Conservation (phyloP, 2,113 vertebrate species). For the Zingel zingel region DNA sequence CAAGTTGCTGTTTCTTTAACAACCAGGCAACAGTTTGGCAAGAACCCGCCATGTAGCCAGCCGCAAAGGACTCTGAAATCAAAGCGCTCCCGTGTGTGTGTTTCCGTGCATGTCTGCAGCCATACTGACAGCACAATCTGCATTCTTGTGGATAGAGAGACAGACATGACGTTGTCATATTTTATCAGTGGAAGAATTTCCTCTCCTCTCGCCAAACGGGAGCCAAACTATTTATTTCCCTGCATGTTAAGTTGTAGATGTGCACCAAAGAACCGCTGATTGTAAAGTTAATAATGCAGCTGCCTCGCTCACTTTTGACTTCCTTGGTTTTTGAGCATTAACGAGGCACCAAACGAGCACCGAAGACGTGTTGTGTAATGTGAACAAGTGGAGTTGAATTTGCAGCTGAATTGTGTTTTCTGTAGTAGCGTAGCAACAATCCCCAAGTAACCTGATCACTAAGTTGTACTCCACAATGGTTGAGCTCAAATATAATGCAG, state of each 20-base stretch:
- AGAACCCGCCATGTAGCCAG: slow-evolving; percentile 19
- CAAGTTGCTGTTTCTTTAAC: slow-evolving; percentile 49
- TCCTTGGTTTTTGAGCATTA: slow-evolving; percentile 30
- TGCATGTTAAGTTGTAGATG: not conserved
- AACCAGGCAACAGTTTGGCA: slow-evolving; percentile 59
- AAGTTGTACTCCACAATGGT: not conserved
- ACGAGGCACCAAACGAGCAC: slow-evolving; percentile 44
- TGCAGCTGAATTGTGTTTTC: slow-evolving; percentile 37
- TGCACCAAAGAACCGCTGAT: not conserved
- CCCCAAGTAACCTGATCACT: slow-evolving; percentile 29
- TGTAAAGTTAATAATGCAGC: not conserved
- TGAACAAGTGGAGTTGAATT: slow-evolving; percentile 21
- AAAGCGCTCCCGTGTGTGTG: slow-evolving; percentile 44
- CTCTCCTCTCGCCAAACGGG: slow-evolving; percentile 12
- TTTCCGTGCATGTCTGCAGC: slow-evolving; percentile 25
- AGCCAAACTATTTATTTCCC: not conserved
- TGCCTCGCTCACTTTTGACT: not conserved
- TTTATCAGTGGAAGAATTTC: slow-evolving; percentile 68
- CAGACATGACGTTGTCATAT: slow-evolving; percentile 74
- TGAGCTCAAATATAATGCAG: slow-evolving; percentile 22
- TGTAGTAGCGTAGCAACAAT: slow-evolving; percentile 60
- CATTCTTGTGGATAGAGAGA: slow-evolving; percentile 73
- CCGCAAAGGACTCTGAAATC: slow-evolving; percentile 30
- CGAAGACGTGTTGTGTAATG: not conserved
- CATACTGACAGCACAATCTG: slow-evolving; percentile 39